phyloP scores from a whole-genome alignment of 2,113 vertebrate species.

The Epinephelus fuscoguttatus region DNA sequence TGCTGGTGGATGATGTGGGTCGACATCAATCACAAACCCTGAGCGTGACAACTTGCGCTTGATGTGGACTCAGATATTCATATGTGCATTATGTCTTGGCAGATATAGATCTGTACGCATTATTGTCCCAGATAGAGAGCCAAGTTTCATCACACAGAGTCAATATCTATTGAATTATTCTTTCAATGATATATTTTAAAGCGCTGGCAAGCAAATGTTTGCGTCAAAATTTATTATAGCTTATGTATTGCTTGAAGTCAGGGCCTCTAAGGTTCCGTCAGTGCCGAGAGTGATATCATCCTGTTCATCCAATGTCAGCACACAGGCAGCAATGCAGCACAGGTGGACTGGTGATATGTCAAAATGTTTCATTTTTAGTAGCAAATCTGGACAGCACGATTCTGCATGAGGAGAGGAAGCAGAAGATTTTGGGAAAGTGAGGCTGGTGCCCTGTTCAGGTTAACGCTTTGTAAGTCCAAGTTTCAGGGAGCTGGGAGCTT shows the following conservation, averaged over 20 bases:
- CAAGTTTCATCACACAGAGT: constrained; percentile 44
- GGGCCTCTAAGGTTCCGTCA: constrained; percentile 5
- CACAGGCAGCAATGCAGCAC: constrained; percentile 11
- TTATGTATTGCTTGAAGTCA: constrained; percentile 14
- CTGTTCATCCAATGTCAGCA: constrained; percentile 1
- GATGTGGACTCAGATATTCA: constrained; percentile 38
- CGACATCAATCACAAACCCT: constrained; percentile 49
- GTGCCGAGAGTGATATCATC: constrained; percentile 29
- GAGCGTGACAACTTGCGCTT: constrained; percentile 38
- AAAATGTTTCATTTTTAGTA: constrained; percentile 21
- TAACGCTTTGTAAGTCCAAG: constrained; percentile 55
- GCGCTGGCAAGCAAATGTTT: constrained; percentile 14
- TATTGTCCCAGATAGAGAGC: constrained; percentile 16
- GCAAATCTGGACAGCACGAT: constrained; percentile 13
- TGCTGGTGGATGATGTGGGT: constrained; percentile 33
- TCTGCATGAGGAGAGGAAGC: constrained; percentile 60
- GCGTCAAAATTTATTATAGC: constrained; percentile 15
- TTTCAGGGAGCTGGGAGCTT: constrained; percentile 59
- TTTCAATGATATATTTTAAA: constrained; percentile 36
- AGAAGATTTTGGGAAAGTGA: constrained; percentile 51
- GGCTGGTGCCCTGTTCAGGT: constrained; percentile 53
- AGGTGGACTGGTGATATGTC: constrained; percentile 46
- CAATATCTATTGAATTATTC: constrained; percentile 30
- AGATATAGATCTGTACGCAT: constrained; percentile 14
- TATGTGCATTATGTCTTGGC: constrained; percentile 43